phyloP scores from a whole-genome alignment of 2,797 vertebrate genomes.

The Epinephelus awoara region DNA sequence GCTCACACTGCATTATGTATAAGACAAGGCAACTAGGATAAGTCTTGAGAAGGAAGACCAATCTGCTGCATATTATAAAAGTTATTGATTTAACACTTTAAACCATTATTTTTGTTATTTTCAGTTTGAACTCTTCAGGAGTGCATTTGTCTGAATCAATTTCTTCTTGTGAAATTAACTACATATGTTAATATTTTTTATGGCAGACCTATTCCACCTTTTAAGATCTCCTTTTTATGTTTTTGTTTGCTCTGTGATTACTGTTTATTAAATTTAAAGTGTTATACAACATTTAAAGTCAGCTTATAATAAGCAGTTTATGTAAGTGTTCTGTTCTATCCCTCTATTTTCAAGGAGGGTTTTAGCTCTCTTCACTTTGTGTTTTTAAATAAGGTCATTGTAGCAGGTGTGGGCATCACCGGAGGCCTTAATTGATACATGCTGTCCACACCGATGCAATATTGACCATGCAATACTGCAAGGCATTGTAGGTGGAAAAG shows the following conservation, averaged over 20 bases:
- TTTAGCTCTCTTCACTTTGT: neutral
- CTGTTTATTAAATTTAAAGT: neutral
- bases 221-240: neutral
- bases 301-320: neutral
- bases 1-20: conserved; percentile 35
- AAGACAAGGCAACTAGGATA: neutral
- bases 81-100: neutral
- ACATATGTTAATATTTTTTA: neutral
- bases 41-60: neutral
- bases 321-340: neutral
- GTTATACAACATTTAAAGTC: neutral
- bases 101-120: neutral
- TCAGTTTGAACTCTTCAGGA: neutral
- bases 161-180: neutral
- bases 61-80: neutral
- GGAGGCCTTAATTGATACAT: too few species aligned
- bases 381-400: neutral
- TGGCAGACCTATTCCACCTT: too few species aligned
- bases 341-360: neutral
- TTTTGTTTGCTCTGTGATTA: neutral
- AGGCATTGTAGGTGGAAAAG: neutral
- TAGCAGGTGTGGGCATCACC: too few species aligned
- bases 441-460: too few species aligned
- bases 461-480: too few species aligned
- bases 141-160: neutral